Base-by-base conservation (phyloP, 1,140 invertebrate species). In the Hyles euphorbiae region DNA sequence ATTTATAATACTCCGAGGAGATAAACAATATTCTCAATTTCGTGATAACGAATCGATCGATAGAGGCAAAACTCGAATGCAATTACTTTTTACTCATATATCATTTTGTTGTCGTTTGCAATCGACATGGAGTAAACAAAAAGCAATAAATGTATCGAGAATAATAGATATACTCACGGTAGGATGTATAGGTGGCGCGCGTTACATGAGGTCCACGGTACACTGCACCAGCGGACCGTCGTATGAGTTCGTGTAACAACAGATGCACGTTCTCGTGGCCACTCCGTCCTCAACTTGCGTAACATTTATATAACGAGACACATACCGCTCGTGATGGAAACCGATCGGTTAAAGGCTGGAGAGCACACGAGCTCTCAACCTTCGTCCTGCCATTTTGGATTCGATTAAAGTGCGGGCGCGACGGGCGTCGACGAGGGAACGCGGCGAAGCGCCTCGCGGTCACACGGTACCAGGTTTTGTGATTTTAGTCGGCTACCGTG, bases 281-380 rank as follows among this genome's bases (percentile, higher is more conserved):
- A 78, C 76, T 70, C 62, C 66, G 74, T 76, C 74, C 70, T 70
- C 59, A 76, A 75, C 76, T 86, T 81, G 80, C 80, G 80, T 85
- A 87, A 86, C 84, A 88, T 87, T 84, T 86, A 87, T 82, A 81
- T 81, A 80, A 84, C 75, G 66, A 75, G 61, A 71, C 82, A 85
- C 81, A 82, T 78, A 65, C 68, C 69, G 68, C 65, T 63, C 74
- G 69, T 61, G 67, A 70, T 72, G 67, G 60, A 60, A 68, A 68
- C 58, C 59, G 67, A 63, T 63, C 72, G 74, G 74, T 79, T 75
- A 80, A 61, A 81, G 73, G 65, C 67, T 65, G 64, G 61, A 70
- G 67, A 66, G 72, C 73, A 70, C 65, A 67, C 70, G 64, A 65
- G 56, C 60, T 67, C 53, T 50, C 61, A 65, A 63, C 63, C 60